Evolutionary conservation across 2,113 vertebrate genomes (phyloP).

Genomic region (Himantopus leucocephalus): DNA sequence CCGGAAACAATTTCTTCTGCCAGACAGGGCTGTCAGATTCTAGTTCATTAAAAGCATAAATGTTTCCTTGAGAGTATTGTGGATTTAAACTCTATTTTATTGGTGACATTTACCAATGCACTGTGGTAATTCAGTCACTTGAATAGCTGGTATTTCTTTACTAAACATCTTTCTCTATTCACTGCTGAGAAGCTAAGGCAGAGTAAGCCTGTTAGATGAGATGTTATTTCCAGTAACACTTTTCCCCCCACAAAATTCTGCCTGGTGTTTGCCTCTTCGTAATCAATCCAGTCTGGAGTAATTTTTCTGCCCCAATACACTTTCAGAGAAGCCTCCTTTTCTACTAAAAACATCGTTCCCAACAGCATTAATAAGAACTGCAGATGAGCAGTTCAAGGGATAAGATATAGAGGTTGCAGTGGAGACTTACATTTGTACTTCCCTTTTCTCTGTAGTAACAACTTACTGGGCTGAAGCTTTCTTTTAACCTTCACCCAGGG

Average conservation of each 20-base stretch:
- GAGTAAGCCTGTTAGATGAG: neutral
- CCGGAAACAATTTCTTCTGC: neutral
- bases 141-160: neutral
- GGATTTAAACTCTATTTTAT: conserved; percentile 5
- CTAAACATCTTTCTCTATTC: neutral
- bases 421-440: neutral
- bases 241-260: neutral
- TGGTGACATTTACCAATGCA: conserved; percentile 21
- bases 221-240: neutral
- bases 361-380: neutral
- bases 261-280: neutral
- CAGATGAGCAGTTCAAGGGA: neutral
- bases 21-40: neutral
- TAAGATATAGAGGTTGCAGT: neutral
- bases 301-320: neutral
- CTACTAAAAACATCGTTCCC: neutral
- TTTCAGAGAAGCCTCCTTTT: neutral
- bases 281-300: neutral
- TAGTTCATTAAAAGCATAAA: conserved; percentile 1
- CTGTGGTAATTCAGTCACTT: neutral
- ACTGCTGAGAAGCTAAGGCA: neutral
- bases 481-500: neutral
- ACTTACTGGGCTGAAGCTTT: neutral
- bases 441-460: neutral
- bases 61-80: conserved; percentile 2